Conservation (phyloP, 2,797 vertebrate species). For the Pterois miles region DNA sequence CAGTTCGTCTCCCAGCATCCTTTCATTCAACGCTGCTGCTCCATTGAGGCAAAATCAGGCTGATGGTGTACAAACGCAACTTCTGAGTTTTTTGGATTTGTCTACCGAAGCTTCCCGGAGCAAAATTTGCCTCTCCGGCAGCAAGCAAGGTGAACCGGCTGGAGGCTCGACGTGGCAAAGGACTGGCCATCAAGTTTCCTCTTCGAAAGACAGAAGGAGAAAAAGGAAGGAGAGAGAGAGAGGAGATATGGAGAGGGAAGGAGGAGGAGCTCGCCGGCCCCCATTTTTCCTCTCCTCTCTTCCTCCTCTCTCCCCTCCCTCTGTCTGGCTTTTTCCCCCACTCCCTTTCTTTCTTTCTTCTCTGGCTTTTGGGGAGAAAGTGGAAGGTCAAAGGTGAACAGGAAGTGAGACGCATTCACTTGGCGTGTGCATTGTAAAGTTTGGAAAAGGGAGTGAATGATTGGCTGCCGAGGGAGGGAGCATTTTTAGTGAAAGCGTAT, state of each 20-base stretch:
- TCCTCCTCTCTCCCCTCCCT: slow-evolving; percentile 49
- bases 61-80: background rate
- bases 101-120: background rate
- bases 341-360: slow-evolving; percentile 22
- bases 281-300: slow-evolving; percentile 59
- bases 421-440: slow-evolving; percentile 67
- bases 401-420: slow-evolving; percentile 90
- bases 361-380: slow-evolving; percentile 81
- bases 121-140: background rate
- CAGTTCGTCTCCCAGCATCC: slow-evolving; percentile 8
- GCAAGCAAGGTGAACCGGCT: slow-evolving; percentile 55
- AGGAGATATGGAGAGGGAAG: slow-evolving; percentile 77
- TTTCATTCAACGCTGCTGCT: background rate
- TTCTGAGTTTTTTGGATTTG: background rate
- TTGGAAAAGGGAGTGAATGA: slow-evolving; percentile 45
- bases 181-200: slow-evolving; percentile 84
- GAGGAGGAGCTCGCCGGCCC: slow-evolving; percentile 83
- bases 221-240: slow-evolving; percentile 76
- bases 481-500: slow-evolving; percentile 63
- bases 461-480: slow-evolving; percentile 48
- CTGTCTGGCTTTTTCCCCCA: slow-evolving; percentile 39
- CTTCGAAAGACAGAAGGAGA: slow-evolving; percentile 77
- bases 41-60: background rate
- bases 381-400: slow-evolving; percentile 93
- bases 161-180: slow-evolving; percentile 96